Evolutionary conservation across 1,140 invertebrate species (phyloP).

Genomic region (Euura saliciscinereae): DNA sequence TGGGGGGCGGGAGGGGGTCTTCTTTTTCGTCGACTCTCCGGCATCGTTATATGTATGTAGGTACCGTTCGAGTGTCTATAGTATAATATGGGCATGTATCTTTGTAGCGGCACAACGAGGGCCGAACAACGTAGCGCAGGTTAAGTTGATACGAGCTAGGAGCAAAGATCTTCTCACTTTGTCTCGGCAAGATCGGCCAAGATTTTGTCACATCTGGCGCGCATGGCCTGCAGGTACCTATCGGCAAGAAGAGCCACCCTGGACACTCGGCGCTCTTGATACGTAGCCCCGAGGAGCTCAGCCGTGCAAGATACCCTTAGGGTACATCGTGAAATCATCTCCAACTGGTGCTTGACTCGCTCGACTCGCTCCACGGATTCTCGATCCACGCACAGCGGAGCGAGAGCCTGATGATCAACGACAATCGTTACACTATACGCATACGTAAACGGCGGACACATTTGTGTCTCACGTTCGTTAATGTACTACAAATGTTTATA

Average conservation of each 20-base stretch:
- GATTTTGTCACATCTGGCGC: constrained; percentile 49
- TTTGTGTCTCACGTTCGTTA: not conserved
- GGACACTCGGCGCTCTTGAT: constrained; percentile 52
- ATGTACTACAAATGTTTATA: not conserved
- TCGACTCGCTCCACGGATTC: constrained; percentile 54
- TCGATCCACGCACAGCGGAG: constrained; percentile 50
- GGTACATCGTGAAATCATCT: constrained; percentile 50
- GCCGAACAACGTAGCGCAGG: constrained; percentile 1
- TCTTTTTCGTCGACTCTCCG: too few relatives aligned
- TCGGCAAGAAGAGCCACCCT: constrained; percentile 48
- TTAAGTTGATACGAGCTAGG: not conserved
- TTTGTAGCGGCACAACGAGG: not conserved
- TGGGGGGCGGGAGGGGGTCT: too few relatives aligned
- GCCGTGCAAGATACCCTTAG: constrained; percentile 50
- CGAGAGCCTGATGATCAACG: constrained; percentile 44
- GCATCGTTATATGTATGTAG: too few relatives aligned
- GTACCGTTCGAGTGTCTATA: too few relatives aligned
- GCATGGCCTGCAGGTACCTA: constrained; percentile 47
- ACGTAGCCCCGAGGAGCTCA: constrained; percentile 53
- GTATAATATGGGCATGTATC: too few relatives aligned
- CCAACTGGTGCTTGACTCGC: constrained; percentile 45
- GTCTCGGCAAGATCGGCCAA: constrained; percentile 47
- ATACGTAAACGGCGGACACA: not conserved
- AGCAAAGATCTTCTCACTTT: constrained; percentile 44
- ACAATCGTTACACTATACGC: not conserved